These are phyloP conservation scores for Diplolepis rosae DNA, from an alignment of 2,888 invertebrate species.

Conservation along the genomic window DNA sequence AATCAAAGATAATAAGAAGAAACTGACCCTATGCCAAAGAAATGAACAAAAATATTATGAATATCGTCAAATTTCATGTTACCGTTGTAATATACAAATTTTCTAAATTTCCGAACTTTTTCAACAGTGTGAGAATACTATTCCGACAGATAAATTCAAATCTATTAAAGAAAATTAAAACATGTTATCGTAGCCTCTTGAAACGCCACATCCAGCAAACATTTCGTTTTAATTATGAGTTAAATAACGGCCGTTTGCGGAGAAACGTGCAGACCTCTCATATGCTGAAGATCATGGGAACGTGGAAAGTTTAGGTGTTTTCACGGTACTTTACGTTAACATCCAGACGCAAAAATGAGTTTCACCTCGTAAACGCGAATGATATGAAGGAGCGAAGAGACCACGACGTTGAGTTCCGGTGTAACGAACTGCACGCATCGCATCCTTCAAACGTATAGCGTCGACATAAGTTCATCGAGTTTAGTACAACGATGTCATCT, in stretches of 20 bases:
- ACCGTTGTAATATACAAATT: no score
- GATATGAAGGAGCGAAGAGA: slow-evolving; percentile 44
- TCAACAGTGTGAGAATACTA: no score
- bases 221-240: slow-evolving; percentile 23
- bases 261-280: background rate
- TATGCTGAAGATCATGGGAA: background rate
- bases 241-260: slow-evolving; percentile 11
- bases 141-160: no score
- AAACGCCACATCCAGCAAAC: background rate
- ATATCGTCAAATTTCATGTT: no score
- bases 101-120: no score
- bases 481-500: slow-evolving; percentile 55
- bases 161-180: background rate
- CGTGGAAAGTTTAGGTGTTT: slow-evolving; percentile 16
- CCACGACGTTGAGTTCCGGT: slow-evolving; percentile 26
- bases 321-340: slow-evolving; percentile 43
- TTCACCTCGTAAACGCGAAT: slow-evolving; percentile 54
- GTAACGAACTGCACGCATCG: background rate
- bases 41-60: no score
- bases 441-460: slow-evolving; percentile 11
- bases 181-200: background rate
- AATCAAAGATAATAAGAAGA: no score
- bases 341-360: slow-evolving; percentile 56
- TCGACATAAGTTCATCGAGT: slow-evolving; percentile 44
- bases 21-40: no score